phyloP scores from a whole-genome alignment of 2,888 invertebrate genomes.

The Bibio marci region DNA sequence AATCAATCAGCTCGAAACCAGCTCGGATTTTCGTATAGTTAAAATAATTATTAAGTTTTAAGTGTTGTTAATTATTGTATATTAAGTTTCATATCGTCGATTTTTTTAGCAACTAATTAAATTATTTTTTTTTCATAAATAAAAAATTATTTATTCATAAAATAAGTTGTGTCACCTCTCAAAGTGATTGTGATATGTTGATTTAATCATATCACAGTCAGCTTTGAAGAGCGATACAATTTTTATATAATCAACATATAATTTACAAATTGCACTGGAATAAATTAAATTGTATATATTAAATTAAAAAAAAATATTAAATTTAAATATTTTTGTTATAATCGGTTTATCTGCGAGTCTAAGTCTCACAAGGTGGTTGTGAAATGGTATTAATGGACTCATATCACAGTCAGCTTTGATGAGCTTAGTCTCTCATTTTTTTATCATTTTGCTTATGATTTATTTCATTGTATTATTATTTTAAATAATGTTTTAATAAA shows the following conservation, averaged over 20 bases:
- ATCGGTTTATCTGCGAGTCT: too few species aligned
- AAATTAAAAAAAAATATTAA: too few species aligned
- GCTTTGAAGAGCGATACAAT: slow-evolving; percentile 83
- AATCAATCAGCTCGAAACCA: too few species aligned
- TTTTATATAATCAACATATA: slow-evolving; percentile 5
- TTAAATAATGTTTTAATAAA: too few species aligned
- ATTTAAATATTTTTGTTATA: background rate
- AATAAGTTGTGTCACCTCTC: slow-evolving; percentile 41
- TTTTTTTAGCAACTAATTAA: too few species aligned
- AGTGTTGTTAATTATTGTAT: too few species aligned
- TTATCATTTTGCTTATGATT: background rate
- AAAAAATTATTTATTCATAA: too few species aligned
- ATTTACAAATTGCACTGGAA: slow-evolving; percentile 8
- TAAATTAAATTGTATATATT: background rate
- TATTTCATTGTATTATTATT: too few species aligned
- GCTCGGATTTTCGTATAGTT: too few species aligned
- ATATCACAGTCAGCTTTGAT: slow-evolving; percentile 99
- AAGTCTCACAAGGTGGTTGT: slow-evolving; percentile 71
- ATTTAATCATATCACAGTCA: slow-evolving; percentile 84
- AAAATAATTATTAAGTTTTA: too few species aligned
- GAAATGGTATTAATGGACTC: slow-evolving; percentile 46
- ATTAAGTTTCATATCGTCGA: too few species aligned
- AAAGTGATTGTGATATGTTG: slow-evolving; percentile 81
- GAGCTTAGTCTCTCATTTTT: slow-evolving; percentile 37
- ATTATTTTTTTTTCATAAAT: too few species aligned